A percentile compares a stretch with the other conserved stretches of the same genome.
phyloP scores from a whole-genome alignment of 2,888 invertebrate genomes.

The Automeris io region DNA sequence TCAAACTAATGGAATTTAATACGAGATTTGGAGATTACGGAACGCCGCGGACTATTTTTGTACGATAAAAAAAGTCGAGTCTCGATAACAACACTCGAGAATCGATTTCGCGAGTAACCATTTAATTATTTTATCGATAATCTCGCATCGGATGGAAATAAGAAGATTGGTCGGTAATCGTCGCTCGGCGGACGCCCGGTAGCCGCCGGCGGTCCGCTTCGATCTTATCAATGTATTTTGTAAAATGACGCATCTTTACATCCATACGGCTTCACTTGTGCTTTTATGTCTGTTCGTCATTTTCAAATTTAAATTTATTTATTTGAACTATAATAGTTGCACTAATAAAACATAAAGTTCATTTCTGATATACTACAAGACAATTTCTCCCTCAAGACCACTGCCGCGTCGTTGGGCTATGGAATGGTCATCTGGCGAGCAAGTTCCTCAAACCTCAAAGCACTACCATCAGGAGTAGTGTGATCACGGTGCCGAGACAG shows the following conservation, averaged over 20 bases:
- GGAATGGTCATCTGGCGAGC: no score
- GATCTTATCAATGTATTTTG: conserved; percentile 53
- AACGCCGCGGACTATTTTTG: conserved; percentile 33
- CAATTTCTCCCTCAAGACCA: no score
- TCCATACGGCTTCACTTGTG: background rate
- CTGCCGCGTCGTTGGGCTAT: no score
- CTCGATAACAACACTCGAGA: conserved; percentile 74
- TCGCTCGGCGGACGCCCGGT: conserved; percentile 74
- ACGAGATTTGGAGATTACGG: conserved; percentile 4
- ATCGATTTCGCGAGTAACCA: conserved; percentile 77
- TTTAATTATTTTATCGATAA: conserved; percentile 78
- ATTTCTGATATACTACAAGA: no score
- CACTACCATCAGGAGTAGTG: no score
- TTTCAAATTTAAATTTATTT: no score
- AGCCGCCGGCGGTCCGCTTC: conserved; percentile 68
- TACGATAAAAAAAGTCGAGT: conserved; percentile 49
- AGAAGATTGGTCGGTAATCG: conserved; percentile 67
- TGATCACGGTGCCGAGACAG: no score
- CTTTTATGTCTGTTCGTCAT: background rate
- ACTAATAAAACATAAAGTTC: no score
- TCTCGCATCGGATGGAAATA: conserved; percentile 69
- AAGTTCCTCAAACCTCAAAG: no score
- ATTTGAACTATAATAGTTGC: no score
- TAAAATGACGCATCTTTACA: background rate
- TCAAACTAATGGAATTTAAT: background rate